Evolutionary conservation across 2,797 vertebrate species (phyloP), one percentile per base, ranked within the genome.

Genomic region (Chanos chanos): DNA sequence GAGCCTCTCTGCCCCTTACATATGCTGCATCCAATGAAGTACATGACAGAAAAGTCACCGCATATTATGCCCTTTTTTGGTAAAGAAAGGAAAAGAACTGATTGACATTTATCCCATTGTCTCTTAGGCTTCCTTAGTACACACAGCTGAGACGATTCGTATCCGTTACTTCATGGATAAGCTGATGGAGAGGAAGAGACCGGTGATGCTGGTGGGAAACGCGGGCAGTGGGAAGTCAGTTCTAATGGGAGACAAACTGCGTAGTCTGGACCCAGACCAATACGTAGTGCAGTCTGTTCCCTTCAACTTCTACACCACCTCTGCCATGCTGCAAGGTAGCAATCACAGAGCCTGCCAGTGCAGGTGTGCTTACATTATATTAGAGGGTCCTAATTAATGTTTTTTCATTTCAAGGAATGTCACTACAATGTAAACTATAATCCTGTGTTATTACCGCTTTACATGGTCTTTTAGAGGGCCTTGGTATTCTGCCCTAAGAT

Each of bases 251-350:
- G 76, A 90, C 75, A 89, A 89, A 53, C 75, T 91, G 18, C 68
- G 77, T 0, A 68, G 55, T 0, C 79, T 91, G 0, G 16, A 4
- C 61, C 47, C 65, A 0, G 89, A 90, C 0, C 69, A 85, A 1
- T 87, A 80, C 49, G 4, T 87, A 0, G 78, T 91, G 43, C 87
- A 89, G 72, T 77, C 82, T 0, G 85, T 90, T 54, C 89, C 88
- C 8, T 89, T 90, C 58, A 91, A 91, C 73, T 90, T 89, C 80
- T 89, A 89, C 71, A 91, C 88, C 0, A 90, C 87, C 43, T 89
- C 88, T 0, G 87, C 87, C 72, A 89, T 88, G 87, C 77, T 91
- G 60, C 89, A 91, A 65, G 81, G 89, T 89, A 75, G 8, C 22
- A 18, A 45, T 4, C 22, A 21, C 43, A 0, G 40, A 40, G 2